Conservation (phyloP, 1,140 invertebrate species). For the Lasioglossum albipes region DNA sequence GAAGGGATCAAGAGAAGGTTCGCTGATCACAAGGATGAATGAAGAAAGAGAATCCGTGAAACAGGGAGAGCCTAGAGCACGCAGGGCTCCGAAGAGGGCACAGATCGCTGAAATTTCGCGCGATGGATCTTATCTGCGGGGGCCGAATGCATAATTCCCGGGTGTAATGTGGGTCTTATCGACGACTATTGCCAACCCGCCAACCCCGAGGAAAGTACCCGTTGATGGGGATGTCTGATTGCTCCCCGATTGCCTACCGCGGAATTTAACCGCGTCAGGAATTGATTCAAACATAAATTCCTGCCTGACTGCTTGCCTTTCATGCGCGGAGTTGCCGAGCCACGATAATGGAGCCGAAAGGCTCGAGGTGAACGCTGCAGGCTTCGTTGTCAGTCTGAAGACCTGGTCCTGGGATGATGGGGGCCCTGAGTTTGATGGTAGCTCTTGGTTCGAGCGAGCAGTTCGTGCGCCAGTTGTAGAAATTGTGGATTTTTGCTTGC, state of each 20-base stretch:
- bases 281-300: slow-evolving; percentile 39
- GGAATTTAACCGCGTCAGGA: slow-evolving; percentile 19
- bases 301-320: neutral
- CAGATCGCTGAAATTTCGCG: slow-evolving; percentile 57
- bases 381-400: too few species aligned
- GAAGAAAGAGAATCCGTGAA: slow-evolving; percentile 19
- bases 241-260: neutral
- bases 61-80: slow-evolving; percentile 4
- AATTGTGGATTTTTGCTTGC: too few species aligned
- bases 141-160: slow-evolving; percentile 63
- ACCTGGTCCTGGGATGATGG: too few species aligned
- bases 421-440: too few species aligned
- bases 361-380: too few species aligned
- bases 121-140: slow-evolving; percentile 57
- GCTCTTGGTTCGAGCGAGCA: too few species aligned
- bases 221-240: slow-evolving; percentile 27
- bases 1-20: slow-evolving; percentile 48
- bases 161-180: slow-evolving; percentile 44
- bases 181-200: neutral
- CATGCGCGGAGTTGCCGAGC: neutral
- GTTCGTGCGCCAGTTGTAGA: too few species aligned
- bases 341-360: neutral
- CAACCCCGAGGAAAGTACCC: slow-evolving; percentile 6
- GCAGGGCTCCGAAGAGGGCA: neutral
- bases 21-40: slow-evolving; percentile 29